Percentiles rank a stretch among this genome's conserved stretches.
phyloP scores from a whole-genome alignment of 2,113 vertebrate genomes.

The Paralichthys olivaceus region DNA sequence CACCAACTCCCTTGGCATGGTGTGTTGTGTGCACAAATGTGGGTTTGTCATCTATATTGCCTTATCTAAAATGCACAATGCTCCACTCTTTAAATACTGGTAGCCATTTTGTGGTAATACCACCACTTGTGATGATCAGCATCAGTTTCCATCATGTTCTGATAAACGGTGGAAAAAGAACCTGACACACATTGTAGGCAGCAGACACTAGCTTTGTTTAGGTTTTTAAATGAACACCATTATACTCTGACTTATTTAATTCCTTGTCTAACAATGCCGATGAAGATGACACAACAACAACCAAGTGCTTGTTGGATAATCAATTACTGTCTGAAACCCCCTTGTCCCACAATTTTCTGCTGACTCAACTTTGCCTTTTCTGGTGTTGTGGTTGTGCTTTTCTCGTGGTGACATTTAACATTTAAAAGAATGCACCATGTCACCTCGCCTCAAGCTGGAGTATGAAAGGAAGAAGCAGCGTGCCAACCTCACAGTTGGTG shows the following conservation, averaged over 20 bases:
- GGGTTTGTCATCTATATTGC: constrained; percentile 13
- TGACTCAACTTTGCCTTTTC: neutral
- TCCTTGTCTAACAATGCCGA: too few relatives aligned
- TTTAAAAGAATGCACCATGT: neutral
- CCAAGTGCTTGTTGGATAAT: neutral
- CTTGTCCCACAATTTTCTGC: neutral
- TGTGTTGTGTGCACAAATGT: constrained; percentile 8
- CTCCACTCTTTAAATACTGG: neutral
- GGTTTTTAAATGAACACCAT: too few relatives aligned
- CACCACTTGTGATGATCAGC: too few relatives aligned
- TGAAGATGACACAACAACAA: too few relatives aligned
- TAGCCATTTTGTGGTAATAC: neutral
- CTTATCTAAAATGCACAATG: neutral
- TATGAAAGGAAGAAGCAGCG: neutral
- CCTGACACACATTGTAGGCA: too few relatives aligned
- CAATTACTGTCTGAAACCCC: neutral
- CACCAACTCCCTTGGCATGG: neutral
- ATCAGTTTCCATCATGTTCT: too few relatives aligned
- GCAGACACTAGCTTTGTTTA: too few relatives aligned
- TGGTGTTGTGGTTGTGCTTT: neutral
- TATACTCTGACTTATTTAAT: too few relatives aligned
- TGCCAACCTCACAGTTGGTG: too few relatives aligned
- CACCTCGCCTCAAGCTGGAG: neutral
- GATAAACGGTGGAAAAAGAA: too few relatives aligned
- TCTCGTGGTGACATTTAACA: neutral